Evolutionary conservation across 2,797 vertebrate genomes (phyloP).

Genomic region (Cheirogaleus major): DNA sequence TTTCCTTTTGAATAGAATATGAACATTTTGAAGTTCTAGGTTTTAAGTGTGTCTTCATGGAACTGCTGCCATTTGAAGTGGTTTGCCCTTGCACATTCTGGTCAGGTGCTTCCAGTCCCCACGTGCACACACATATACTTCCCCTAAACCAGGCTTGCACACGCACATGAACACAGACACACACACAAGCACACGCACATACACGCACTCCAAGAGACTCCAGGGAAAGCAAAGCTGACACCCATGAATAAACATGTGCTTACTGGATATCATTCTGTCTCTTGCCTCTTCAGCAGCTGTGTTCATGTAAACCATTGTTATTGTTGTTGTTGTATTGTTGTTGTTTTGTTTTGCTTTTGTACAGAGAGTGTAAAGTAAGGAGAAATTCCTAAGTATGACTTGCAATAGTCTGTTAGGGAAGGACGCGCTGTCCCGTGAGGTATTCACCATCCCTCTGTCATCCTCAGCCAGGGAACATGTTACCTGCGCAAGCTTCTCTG

Average conservation of each 20-base stretch:
- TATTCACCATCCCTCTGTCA: conserved; percentile 91
- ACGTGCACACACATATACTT: neutral
- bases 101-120: conserved; percentile 66
- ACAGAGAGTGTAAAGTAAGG: conserved; percentile 93
- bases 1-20: conserved; percentile 84
- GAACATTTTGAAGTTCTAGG: conserved; percentile 85
- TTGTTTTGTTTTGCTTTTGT: conserved; percentile 91
- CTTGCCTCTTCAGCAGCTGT: conserved; percentile 95
- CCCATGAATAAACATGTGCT: conserved; percentile 83
- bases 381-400: conserved; percentile 88
- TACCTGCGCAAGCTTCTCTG: conserved; percentile 99
- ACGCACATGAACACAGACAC: neutral
- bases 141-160: neutral
- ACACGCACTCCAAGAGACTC: conserved; percentile 75
- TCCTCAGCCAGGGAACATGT: conserved; percentile 87
- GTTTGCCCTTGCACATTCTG: conserved; percentile 77
- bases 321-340: conserved; percentile 92
- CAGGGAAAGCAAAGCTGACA: conserved; percentile 83
- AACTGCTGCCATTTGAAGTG: conserved; percentile 86
- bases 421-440: conserved; percentile 93
- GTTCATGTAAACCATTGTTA: conserved; percentile 98
- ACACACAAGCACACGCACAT: neutral
- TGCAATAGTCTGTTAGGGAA: conserved; percentile 91
- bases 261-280: conserved; percentile 88
- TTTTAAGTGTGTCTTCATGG: conserved; percentile 85